A percentile compares a stretch with the other conserved stretches of the same genome.
These are phyloP conservation scores for Drosophila rufa DNA, from an alignment of 1,140 invertebrate species.

Conservation along the genomic window DNA sequence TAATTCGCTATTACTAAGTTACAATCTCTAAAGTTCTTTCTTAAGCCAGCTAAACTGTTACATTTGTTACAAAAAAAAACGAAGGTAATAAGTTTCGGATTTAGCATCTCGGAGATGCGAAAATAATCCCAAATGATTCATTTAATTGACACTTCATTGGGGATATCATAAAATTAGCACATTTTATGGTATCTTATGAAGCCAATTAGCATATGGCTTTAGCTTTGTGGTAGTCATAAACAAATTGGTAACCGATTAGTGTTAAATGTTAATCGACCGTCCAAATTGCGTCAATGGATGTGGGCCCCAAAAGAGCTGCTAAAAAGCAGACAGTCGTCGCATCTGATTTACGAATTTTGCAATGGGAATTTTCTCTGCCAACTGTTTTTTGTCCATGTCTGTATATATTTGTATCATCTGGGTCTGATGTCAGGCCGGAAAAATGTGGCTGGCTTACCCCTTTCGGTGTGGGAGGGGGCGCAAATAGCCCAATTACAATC, in stretches of 20 bases:
- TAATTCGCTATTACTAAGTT: not conserved
- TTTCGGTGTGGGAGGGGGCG: constrained; percentile 1
- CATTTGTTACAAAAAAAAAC: not conserved
- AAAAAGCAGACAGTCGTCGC: constrained; percentile 12
- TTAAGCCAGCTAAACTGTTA: not conserved
- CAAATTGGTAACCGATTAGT: constrained; percentile 39
- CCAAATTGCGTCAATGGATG: constrained; percentile 36
- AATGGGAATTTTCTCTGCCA: constrained; percentile 8
- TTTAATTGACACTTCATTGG: constrained; percentile 41
- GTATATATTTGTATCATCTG: constrained; percentile 3
- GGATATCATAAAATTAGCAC: constrained; percentile 44
- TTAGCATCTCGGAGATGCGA: not conserved
- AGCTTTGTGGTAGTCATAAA: constrained; percentile 21
- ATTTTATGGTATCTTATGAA: constrained; percentile 19
- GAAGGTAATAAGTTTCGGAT: not conserved
- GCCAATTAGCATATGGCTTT: constrained; percentile 45
- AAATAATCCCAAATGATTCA: constrained; percentile 25
- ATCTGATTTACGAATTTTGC: constrained; percentile 2
- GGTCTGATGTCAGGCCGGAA: constrained; percentile 37
- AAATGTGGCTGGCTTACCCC: constrained; percentile 41
- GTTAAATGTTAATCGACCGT: constrained; percentile 50
- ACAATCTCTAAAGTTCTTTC: not conserved
- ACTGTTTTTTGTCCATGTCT: constrained; percentile 6
- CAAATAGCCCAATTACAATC: constrained; percentile 38
- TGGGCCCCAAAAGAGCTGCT: constrained; percentile 16